A percentile compares a stretch with the other conserved stretches of the same genome.
Conservation (phyloP, 2,797 vertebrate species). For the Dendrocincla fuliginosa region DNA sequence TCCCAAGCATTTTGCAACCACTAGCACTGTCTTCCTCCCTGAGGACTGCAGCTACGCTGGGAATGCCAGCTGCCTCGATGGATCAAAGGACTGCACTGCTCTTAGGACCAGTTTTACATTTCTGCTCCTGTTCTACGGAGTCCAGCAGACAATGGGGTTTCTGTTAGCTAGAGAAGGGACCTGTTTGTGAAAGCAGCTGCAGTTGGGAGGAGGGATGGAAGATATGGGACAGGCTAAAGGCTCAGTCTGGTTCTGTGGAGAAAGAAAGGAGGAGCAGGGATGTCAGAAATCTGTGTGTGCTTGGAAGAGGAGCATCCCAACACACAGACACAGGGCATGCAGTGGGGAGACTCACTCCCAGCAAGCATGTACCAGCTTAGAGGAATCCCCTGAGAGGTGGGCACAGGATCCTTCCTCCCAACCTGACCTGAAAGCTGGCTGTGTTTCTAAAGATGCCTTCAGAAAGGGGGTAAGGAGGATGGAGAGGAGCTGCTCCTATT, state of each 20-base stretch:
- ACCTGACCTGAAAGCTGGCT: neutral
- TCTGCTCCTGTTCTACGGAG: conserved; percentile 6
- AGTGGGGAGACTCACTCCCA: neutral
- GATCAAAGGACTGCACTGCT: conserved; percentile 30
- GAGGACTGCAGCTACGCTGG: conserved; percentile 3
- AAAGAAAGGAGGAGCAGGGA: neutral
- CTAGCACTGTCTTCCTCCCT: conserved; percentile 3
- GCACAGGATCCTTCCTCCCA: neutral
- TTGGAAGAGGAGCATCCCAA: neutral
- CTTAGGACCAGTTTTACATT: neutral
- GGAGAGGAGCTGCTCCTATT: conserved; percentile 27
- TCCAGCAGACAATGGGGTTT: conserved; percentile 1
- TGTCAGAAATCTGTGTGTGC: neutral
- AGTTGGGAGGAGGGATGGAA: neutral
- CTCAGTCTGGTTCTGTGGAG: neutral
- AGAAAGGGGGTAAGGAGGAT: neutral
- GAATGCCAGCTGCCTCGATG: neutral
- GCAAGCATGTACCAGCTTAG: neutral
- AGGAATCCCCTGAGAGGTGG: neutral
- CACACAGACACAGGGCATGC: neutral
- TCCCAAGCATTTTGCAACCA: conserved; percentile 46
- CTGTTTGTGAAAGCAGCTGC: conserved; percentile 13
- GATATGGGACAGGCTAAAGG: neutral
- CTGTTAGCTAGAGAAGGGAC: conserved; percentile 34
- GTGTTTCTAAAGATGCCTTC: conserved; percentile 14